Conservation (phyloP, 1,140 invertebrate species). For the Drosophila biarmipes region DNA sequence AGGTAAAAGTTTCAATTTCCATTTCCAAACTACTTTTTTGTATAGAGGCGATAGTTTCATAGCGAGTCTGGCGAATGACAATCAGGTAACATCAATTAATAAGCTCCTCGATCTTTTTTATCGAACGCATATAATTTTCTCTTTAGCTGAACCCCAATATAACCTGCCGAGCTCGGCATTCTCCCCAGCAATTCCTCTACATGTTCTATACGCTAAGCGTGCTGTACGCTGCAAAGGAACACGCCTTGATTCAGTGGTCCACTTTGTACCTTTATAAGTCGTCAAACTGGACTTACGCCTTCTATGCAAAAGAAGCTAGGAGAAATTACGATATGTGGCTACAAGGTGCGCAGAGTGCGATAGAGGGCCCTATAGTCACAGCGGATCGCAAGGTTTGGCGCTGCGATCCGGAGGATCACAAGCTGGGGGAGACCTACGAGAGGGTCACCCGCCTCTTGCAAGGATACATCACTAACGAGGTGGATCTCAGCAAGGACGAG, state of each 20-base stretch:
- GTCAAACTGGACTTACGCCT: slow-evolving; percentile 85
- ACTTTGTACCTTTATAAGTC: slow-evolving; percentile 62
- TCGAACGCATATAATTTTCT: too few species aligned
- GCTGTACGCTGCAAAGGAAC: slow-evolving; percentile 92
- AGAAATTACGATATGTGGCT: too few species aligned
- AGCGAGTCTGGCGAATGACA: too few species aligned
- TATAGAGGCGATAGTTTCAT: too few species aligned
- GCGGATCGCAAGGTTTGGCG: slow-evolving; percentile 89
- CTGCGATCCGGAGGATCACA: slow-evolving; percentile 88
- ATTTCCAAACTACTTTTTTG: too few species aligned
- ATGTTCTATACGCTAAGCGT: slow-evolving; percentile 92
- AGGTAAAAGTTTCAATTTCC: too few species aligned
- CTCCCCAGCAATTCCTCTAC: slow-evolving; percentile 91
- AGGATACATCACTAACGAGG: slow-evolving; percentile 95
- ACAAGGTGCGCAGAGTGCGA: slow-evolving; percentile 51
- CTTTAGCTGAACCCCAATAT: too few species aligned
- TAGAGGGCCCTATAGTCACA: too few species aligned
- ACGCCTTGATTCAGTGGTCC: slow-evolving; percentile 94
- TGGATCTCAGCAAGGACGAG: slow-evolving; percentile 90
- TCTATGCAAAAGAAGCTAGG: too few species aligned
- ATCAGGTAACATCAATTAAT: too few species aligned
- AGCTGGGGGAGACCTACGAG: slow-evolving; percentile 88
- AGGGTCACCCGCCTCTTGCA: slow-evolving; percentile 92
- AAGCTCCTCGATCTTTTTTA: too few species aligned
- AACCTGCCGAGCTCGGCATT: slow-evolving; percentile 90